These are phyloP conservation scores for Mormyrus iriodes DNA, from an alignment of 2,113 vertebrate species.

Conservation along the genomic window DNA sequence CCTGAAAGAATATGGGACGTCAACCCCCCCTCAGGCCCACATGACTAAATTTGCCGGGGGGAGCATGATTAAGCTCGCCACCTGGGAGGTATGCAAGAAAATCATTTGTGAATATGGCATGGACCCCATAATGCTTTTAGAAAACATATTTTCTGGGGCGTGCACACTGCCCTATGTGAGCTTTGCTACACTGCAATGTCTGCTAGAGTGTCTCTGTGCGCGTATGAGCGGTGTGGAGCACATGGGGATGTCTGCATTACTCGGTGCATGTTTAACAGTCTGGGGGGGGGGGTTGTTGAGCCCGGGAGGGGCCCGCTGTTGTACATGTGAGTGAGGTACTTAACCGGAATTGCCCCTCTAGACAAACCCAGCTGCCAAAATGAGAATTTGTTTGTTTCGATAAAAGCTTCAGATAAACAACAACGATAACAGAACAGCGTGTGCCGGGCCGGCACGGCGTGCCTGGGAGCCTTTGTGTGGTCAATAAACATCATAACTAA, in stretches of 20 bases:
- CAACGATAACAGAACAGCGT: neutral
- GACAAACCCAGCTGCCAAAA: neutral
- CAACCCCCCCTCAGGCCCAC: neutral
- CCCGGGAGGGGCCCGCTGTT: neutral
- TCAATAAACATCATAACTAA: neutral
- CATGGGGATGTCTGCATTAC: neutral
- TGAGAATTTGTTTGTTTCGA: neutral
- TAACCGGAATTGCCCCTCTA: constrained; percentile 8
- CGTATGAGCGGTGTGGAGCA: neutral
- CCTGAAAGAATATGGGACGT: neutral
- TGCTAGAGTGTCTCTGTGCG: neutral
- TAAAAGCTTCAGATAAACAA: neutral
- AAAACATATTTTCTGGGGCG: neutral
- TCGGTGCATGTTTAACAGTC: neutral
- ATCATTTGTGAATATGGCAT: neutral
- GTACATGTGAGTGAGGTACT: neutral
- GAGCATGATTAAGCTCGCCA: neutral
- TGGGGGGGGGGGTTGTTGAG: neutral
- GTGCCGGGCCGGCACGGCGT: neutral
- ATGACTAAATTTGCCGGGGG: neutral
- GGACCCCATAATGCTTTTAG: neutral
- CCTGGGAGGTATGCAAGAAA: neutral
- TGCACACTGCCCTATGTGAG: neutral
- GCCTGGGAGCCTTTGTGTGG: neutral
- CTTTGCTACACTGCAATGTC: neutral